Evolutionary conservation across 2,888 invertebrate species (phyloP).

Genomic region (Pandemis cinnamomeana): DNA sequence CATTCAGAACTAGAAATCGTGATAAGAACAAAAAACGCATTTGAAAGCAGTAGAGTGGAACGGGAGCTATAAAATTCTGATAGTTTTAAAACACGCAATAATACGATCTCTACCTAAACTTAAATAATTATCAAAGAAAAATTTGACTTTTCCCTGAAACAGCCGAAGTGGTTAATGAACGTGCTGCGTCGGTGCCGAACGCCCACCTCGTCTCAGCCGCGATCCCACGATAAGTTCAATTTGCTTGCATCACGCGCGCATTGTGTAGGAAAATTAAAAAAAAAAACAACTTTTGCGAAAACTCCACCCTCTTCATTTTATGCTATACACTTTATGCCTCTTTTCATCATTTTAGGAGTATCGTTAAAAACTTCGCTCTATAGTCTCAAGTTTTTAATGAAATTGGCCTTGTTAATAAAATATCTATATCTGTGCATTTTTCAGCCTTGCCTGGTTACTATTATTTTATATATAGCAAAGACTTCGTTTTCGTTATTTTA

Average conservation of each 20-base stretch:
- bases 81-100: background rate
- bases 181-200: constrained; percentile 7
- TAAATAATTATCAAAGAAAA: background rate
- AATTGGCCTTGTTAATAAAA: background rate
- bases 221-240: constrained; percentile 27
- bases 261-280: constrained; percentile 8
- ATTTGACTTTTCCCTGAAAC: constrained; percentile 10
- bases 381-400: background rate
- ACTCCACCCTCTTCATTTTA: background rate
- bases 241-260: constrained; percentile 30
- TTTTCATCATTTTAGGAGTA: background rate
- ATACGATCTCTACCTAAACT: background rate
- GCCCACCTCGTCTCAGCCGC: constrained; percentile 12
- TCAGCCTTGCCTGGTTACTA: background rate
- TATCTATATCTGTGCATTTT: background rate
- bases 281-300: constrained; percentile 9
- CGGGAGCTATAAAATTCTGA: background rate
- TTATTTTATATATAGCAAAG: background rate
- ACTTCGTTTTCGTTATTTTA: background rate
- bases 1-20: background rate
- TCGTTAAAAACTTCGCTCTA: background rate
- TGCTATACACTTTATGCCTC: background rate
- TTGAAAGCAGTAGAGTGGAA: background rate
- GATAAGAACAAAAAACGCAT: background rate
- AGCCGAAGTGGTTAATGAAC: constrained; percentile 2